Evolutionary conservation across 2,797 vertebrate genomes (phyloP), one percentile per base, ranked within the genome.

Genomic region (Ara ararauna): DNA sequence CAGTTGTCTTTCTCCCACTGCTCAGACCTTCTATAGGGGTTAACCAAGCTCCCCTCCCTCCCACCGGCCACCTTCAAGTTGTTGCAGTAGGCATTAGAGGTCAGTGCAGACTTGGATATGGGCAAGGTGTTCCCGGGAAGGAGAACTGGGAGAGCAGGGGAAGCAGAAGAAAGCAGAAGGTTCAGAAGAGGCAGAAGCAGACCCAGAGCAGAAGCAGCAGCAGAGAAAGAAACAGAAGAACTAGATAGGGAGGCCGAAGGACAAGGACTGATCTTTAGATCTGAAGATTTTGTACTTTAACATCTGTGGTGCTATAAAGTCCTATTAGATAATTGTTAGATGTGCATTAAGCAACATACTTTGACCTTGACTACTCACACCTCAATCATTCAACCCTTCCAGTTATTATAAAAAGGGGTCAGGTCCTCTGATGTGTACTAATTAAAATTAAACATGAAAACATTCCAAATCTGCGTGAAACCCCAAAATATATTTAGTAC

Each of bases 341-440:
- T 16, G 32, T 53, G 53, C 8, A 20, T 60, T 68, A 84, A 83
- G 53, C 68, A 90, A 71, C 0, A 2, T 79, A 66, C 51, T 92
- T 93, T 89, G 77, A 92, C 95, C 89, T 96, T 94, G 73, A 86
- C 50, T 81, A 36, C 56, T 87, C 67, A 89, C 50, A 73, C 42
- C 70, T 91, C 64, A 58, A 74, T 93, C 82, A 62, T 48, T 82
- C 84, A 94, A 15, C 48, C 51, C 50, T 89, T 91, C 65, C 1
- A 3, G 48, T 94, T 80, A 65, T 80, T 89, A 83, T 58, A 72
- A 93, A 93, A 93, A 89, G 58, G 34, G 71, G 90, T 86, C 90
- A 93, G 71, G 50, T 77, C 73, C 61, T 92, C 85, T 91, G 17
- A 30, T 86, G 68, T 56, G 58, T 80, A 16, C 88, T 95, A 84